Evolutionary conservation across 2,888 invertebrate species (phyloP).

Genomic region (Scelioninae gen. 2): DNA sequence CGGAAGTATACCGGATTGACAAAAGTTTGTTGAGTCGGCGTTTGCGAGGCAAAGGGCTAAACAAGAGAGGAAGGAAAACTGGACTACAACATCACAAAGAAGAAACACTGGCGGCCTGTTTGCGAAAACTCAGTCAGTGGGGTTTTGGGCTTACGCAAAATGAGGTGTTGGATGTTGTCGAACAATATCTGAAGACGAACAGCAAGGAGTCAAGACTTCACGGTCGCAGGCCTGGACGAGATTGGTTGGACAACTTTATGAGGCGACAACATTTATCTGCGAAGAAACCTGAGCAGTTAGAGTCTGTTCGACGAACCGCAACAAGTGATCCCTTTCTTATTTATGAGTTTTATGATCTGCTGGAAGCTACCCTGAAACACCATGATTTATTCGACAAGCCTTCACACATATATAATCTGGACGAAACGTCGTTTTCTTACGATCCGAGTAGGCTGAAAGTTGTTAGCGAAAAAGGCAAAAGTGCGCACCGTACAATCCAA

Average conservation of each 20-base stretch:
- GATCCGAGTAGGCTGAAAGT: slow-evolving; percentile 31
- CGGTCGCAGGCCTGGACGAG: not conserved
- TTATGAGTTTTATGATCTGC: slow-evolving; percentile 31
- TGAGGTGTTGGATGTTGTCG: slow-evolving; percentile 17
- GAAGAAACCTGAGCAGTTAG: slow-evolving; percentile 18
- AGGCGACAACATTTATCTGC: slow-evolving; percentile 7
- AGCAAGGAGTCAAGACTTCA: too few species aligned
- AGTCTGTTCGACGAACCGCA: slow-evolving; percentile 10
- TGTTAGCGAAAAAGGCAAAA: slow-evolving; percentile 19
- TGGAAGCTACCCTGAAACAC: not conserved
- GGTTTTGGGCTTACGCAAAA: slow-evolving; percentile 25
- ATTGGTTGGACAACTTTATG: slow-evolving; percentile 24
- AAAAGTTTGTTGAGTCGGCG: slow-evolving; percentile 25
- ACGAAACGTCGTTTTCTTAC: slow-evolving; percentile 31
- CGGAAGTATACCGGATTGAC: slow-evolving; percentile 25
- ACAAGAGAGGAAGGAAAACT: slow-evolving; percentile 26
- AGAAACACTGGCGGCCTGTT: slow-evolving; percentile 19
- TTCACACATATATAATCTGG: slow-evolving; percentile 23
- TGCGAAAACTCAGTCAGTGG: slow-evolving; percentile 28
- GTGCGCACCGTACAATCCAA: slow-evolving; percentile 14
- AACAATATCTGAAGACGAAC: slow-evolving; percentile 15
- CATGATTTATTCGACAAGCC: slow-evolving; percentile 22
- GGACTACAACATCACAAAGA: slow-evolving; percentile 9
- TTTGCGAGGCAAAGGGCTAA: slow-evolving; percentile 22
- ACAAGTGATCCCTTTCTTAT: slow-evolving; percentile 40